phyloP scores from a whole-genome alignment of 1,140 invertebrate genomes.

The Drosophila kurseongensis region DNA sequence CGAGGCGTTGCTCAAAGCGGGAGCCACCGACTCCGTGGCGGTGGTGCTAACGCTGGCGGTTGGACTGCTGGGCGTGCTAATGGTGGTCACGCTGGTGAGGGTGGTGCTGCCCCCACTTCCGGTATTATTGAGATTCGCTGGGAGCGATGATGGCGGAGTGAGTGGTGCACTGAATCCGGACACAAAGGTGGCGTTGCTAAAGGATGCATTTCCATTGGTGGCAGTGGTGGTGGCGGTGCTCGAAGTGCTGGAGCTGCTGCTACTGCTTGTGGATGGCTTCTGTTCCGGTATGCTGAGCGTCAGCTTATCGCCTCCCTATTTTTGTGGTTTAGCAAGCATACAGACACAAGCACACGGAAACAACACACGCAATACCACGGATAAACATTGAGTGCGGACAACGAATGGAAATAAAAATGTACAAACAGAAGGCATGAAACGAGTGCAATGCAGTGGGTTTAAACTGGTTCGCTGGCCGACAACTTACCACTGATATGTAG shows the following conservation, averaged over 20 bases:
- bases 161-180: slow-evolving; percentile 64
- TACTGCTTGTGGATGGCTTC: slow-evolving; percentile 60
- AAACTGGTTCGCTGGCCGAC: slow-evolving; percentile 61
- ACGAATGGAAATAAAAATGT: slow-evolving; percentile 74
- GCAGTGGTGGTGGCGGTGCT: slow-evolving; percentile 19
- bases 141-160: slow-evolving; percentile 66
- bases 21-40: slow-evolving; percentile 28
- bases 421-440: slow-evolving; percentile 78
- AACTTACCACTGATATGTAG: slow-evolving; percentile 91
- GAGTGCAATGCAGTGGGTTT: slow-evolving; percentile 64
- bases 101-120: slow-evolving; percentile 25
- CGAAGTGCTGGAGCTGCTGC: slow-evolving; percentile 53
- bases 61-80: slow-evolving; percentile 57
- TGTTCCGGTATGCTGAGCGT: slow-evolving; percentile 87
- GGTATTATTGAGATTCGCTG: slow-evolving; percentile 56
- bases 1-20: slow-evolving; percentile 70
- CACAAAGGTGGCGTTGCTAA: slow-evolving; percentile 71
- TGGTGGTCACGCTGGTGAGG: slow-evolving; percentile 65
- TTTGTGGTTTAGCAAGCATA: slow-evolving; percentile 59
- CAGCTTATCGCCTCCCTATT: slow-evolving; percentile 90
- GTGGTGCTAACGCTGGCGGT: slow-evolving; percentile 36
- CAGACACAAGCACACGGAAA: slow-evolving; percentile 62
- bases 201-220: slow-evolving; percentile 51
- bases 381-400: slow-evolving; percentile 68
- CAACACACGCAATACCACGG: slow-evolving; percentile 50